Base-by-base conservation (phyloP, 2,888 invertebrate species). In the Drosophila nr. perissopoda region DNA sequence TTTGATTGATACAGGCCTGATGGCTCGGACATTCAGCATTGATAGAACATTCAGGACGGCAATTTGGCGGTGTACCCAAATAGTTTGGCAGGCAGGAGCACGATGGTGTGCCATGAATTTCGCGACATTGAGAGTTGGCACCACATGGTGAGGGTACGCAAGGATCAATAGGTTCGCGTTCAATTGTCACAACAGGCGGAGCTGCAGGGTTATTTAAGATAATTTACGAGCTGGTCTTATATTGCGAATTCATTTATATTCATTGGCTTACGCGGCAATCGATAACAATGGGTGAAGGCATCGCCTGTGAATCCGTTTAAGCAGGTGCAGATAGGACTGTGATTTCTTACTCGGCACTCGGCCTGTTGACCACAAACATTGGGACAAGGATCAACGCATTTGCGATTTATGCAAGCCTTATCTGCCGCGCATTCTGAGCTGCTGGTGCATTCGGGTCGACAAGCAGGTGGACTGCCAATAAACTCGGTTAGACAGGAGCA, bases 311-410 rank as follows among this genome's bases (percentile, higher is more conserved):
- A 96, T 40, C 95, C 94, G 21, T 92, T 89, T 73, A 94, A 94
- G 91, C 97, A 97, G 66, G 95, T 95, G 89, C 97, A 97, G 84
- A 96, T 96, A 1, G 97, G 96, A 90, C 96, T 95, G 88, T 96
- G 96, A 78, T 95, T 95, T 46, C 96, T 94, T 27, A 96, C 96
- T 78, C 95, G 94, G 82, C 97, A 97, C 71, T 95, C 94, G 4
- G 97, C 94, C 91, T 96, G 96, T 76, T 94, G 94, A 34, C 97
- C 97, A 92, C 97, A 97, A 73, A 95, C 95, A 75, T 95, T 95
- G 57, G 95, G 94, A 82, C 96, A 97, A 34, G 96, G 96, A 91
- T 96, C 95, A 13, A 93, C 92, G 92, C 97, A 97, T 93, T 96
- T 96, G 74, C 95, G 94, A 87, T 94, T 94, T 56, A 95, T 92